Percentiles rank a stretch among this genome's conserved stretches.
Conservation (phyloP, 2,888 invertebrate genomes). For the Drosophila maculinotata region DNA sequence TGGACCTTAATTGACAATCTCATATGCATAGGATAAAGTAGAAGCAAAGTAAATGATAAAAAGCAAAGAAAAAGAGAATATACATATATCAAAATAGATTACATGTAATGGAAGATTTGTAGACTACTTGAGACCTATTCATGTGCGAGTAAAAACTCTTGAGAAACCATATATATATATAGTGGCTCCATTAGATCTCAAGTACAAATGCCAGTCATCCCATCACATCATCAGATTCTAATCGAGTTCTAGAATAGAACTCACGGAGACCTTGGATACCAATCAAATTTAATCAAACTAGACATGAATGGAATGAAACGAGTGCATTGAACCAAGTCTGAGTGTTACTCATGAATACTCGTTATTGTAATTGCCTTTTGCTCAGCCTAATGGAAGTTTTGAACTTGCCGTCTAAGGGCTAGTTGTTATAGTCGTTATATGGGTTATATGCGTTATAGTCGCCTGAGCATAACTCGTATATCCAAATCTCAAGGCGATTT, state of each 20-base stretch:
- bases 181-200: not conserved
- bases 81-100: no score
- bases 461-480: conserved; percentile 1
- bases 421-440: conserved; percentile 8
- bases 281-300: conserved; percentile 62
- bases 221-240: conserved; percentile 2
- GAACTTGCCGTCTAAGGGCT: not conserved
- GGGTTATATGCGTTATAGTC: not conserved
- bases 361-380: conserved; percentile 4
- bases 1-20: no score
- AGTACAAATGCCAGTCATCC: not conserved
- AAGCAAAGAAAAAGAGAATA: no score
- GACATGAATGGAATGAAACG: conserved; percentile 52
- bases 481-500: conserved; percentile 45
- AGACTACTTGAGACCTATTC: no score
- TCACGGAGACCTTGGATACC: conserved; percentile 50
- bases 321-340: conserved; percentile 56
- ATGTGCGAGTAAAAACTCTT: no score
- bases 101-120: no score
- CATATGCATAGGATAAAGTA: no score
- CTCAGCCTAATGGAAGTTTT: conserved; percentile 12
- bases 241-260: conserved; percentile 3
- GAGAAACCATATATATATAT: not conserved
- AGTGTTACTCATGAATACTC: conserved; percentile 3
- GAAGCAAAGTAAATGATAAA: no score